phyloP scores from a whole-genome alignment of 1,140 invertebrate species.

The Chlorops oryzae region DNA sequence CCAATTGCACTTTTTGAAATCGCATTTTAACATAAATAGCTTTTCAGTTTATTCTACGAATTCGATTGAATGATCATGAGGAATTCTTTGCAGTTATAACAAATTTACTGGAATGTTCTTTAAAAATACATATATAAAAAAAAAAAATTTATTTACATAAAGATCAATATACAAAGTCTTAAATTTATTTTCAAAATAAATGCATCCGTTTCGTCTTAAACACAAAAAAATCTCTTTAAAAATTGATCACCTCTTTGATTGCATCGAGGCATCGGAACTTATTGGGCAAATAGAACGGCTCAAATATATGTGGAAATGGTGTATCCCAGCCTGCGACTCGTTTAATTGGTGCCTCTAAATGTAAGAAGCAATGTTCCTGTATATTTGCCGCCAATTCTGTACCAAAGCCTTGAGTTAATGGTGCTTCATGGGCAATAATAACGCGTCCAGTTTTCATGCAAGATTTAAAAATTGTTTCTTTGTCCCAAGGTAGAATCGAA shows the following conservation, averaged over 20 bases:
- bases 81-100: no score
- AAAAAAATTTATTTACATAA: not conserved
- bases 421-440: slow-evolving; percentile 93
- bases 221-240: slow-evolving; percentile 11
- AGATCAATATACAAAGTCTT: no score
- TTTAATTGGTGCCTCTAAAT: slow-evolving; percentile 86
- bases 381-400: slow-evolving; percentile 92
- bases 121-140: not conserved
- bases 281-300: slow-evolving; percentile 92
- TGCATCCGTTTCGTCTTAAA: slow-evolving; percentile 28
- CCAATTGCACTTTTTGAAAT: no score
- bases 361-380: slow-evolving; percentile 91
- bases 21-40: no score
- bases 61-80: no score
- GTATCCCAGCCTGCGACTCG: slow-evolving; percentile 96
- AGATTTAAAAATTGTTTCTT: slow-evolving; percentile 78
- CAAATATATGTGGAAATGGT: slow-evolving; percentile 93
- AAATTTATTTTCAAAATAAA: slow-evolving; percentile 30
- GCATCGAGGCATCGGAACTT: slow-evolving; percentile 87
- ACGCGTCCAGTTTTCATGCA: slow-evolving; percentile 90
- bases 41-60: no score
- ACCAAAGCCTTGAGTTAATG: slow-evolving; percentile 90
- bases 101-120: not conserved
- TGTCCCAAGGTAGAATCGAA: slow-evolving; percentile 94
- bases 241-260: slow-evolving; percentile 63